Conservation (phyloP, 2,888 invertebrate genomes). For the Eupithecia pulchellata region DNA sequence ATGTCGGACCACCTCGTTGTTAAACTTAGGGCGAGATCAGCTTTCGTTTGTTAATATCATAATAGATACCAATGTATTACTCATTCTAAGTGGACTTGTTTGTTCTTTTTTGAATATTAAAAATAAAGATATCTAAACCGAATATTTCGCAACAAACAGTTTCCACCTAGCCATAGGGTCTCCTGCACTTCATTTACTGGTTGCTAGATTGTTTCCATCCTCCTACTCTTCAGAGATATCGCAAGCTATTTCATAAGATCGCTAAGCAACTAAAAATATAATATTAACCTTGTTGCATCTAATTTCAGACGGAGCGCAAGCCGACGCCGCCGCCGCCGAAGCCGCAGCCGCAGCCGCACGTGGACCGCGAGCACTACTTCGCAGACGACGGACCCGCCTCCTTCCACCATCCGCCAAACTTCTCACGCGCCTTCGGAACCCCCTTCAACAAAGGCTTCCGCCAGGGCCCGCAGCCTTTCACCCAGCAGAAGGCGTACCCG, state of each 20-base stretch:
- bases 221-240: not conserved
- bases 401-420: slow-evolving; percentile 78
- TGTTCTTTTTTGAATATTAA: no score
- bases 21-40: not conserved
- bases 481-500: slow-evolving; percentile 79
- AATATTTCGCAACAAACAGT: no score
- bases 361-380: slow-evolving; percentile 78
- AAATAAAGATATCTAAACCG: no score
- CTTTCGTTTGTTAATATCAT: not conserved
- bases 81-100: no score
- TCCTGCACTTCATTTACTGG: not conserved
- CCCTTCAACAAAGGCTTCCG: slow-evolving; percentile 71
- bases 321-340: slow-evolving; percentile 56
- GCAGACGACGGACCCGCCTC: slow-evolving; percentile 67
- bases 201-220: not conserved
- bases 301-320: slow-evolving; percentile 55
- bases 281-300: not conserved
- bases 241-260: not conserved
- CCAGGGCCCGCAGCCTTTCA: slow-evolving; percentile 80
- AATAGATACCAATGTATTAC: no score
- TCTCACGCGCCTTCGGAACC: slow-evolving; percentile 75
- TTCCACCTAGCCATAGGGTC: no score
- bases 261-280: no score
- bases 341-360: slow-evolving; percentile 56
- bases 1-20: not conserved